Conservation (phyloP, 2,113 vertebrate species). For the Crotophaga sulcirostris region DNA sequence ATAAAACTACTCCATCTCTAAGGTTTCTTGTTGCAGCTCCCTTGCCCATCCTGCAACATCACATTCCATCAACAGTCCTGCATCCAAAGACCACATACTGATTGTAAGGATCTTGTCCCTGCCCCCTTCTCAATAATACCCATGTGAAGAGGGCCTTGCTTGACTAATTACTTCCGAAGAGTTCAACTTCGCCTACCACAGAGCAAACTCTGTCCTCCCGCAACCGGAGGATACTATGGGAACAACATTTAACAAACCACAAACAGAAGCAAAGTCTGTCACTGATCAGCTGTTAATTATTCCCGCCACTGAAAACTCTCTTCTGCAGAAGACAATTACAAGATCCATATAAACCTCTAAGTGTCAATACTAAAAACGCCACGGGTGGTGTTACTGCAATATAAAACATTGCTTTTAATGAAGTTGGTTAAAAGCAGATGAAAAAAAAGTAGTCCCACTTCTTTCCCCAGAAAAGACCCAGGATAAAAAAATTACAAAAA, state of each 20-base stretch:
- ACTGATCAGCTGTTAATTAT: not conserved
- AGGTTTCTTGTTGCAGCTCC: not conserved
- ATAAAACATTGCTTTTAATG: not conserved
- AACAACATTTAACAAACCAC: not conserved
- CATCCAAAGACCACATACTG: not conserved
- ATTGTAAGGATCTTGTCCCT: not conserved
- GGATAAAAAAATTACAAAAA: not conserved
- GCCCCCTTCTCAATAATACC: not conserved
- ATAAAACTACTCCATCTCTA: not conserved
- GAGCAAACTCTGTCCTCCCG: not conserved
- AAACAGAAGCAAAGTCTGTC: not conserved
- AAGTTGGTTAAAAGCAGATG: not conserved
- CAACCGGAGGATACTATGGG: not conserved
- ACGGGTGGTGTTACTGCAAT: not conserved
- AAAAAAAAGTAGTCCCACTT: not conserved
- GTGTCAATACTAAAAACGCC: not conserved
- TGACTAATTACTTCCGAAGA: not conserved
- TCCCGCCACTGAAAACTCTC: not conserved
- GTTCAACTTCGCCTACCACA: not conserved
- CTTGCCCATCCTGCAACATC: not conserved
- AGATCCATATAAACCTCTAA: not conserved
- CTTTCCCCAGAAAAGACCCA: not conserved
- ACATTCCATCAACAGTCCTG: not conserved
- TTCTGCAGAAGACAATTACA: not conserved
- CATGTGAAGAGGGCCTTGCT: not conserved